Percentiles rank a stretch among this genome's conserved stretches.
These are phyloP conservation scores for Stegodyphus mimosarum DNA, from an alignment of 1,140 invertebrate genomes.

Conservation along the genomic window DNA sequence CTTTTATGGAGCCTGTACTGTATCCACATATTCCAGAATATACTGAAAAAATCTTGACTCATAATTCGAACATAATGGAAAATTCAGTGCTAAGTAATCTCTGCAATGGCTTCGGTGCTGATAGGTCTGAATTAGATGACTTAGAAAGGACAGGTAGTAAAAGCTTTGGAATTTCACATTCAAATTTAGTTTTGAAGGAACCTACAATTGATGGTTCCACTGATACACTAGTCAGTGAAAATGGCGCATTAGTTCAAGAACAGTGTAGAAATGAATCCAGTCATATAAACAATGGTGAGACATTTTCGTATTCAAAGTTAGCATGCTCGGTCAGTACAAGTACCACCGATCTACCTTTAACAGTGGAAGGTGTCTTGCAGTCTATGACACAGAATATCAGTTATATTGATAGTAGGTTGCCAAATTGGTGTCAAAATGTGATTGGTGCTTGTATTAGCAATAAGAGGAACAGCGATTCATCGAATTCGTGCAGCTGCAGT, in stretches of 20 bases:
- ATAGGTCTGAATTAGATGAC: not conserved
- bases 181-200: slow-evolving; percentile 32
- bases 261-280: not conserved
- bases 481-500: slow-evolving; percentile 63
- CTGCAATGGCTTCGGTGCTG: not conserved
- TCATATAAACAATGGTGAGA: not conserved
- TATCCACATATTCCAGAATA: slow-evolving; percentile 7
- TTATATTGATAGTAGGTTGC: slow-evolving; percentile 9
- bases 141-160: slow-evolving; percentile 15
- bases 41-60: not conserved
- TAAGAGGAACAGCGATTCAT: slow-evolving; percentile 19
- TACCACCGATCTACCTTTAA: slow-evolving; percentile 26
- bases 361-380: slow-evolving; percentile 13
- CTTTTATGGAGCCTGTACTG: slow-evolving; percentile 1
- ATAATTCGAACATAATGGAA: not conserved
- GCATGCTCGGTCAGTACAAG: slow-evolving; percentile 2
- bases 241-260: slow-evolving; percentile 46
- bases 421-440: slow-evolving; percentile 45
- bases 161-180: not conserved
- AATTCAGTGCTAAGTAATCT: not conserved
- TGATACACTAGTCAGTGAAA: slow-evolving; percentile 69
- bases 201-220: slow-evolving; percentile 70
- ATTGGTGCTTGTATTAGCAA: slow-evolving; percentile 15
- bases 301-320: not conserved
- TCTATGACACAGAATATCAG: slow-evolving; percentile 13